Percentiles rank a stretch among this genome's conserved stretches.
These are phyloP conservation scores for Hemitrygon akajei DNA, from an alignment of 2,797 vertebrate species.

Conservation along the genomic window DNA sequence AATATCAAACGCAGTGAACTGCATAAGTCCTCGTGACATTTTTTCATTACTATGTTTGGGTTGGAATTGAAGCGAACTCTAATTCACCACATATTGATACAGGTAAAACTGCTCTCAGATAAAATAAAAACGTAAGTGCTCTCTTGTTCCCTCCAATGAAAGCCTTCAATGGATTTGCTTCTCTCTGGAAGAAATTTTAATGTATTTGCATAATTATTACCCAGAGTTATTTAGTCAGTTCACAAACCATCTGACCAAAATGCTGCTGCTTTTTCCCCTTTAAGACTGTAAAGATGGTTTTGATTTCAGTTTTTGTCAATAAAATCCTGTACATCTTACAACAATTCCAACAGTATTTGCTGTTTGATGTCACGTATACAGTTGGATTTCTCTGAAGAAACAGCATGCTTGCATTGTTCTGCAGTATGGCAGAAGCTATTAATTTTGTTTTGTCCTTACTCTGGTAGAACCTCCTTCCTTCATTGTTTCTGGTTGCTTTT, in stretches of 20 bases:
- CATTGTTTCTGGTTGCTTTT: not conserved
- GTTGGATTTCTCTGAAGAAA: too few species aligned
- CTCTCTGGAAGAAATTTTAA: slow-evolving; percentile 40
- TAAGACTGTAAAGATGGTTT: too few species aligned
- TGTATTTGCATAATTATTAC: slow-evolving; percentile 43
- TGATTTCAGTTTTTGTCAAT: too few species aligned
- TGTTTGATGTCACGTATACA: too few species aligned
- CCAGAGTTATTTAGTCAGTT: slow-evolving; percentile 28
- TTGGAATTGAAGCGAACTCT: not conserved
- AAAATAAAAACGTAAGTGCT: not conserved
- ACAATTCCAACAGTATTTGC: too few species aligned
- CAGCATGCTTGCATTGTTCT: too few species aligned
- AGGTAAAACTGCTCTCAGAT: not conserved
- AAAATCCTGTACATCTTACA: too few species aligned
- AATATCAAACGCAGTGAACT: not conserved
- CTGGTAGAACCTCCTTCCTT: not conserved
- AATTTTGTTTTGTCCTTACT: not conserved
- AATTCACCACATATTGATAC: not conserved
- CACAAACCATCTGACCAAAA: slow-evolving; percentile 39
- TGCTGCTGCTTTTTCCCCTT: not conserved
- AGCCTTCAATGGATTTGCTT: slow-evolving; percentile 7
- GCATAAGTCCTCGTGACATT: not conserved
- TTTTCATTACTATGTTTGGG: not conserved
- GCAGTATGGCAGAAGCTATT: slow-evolving; percentile 38
- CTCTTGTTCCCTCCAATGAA: not conserved